Conservation (phyloP, 2,113 vertebrate species). For the Epinephelus fuscoguttatus region DNA sequence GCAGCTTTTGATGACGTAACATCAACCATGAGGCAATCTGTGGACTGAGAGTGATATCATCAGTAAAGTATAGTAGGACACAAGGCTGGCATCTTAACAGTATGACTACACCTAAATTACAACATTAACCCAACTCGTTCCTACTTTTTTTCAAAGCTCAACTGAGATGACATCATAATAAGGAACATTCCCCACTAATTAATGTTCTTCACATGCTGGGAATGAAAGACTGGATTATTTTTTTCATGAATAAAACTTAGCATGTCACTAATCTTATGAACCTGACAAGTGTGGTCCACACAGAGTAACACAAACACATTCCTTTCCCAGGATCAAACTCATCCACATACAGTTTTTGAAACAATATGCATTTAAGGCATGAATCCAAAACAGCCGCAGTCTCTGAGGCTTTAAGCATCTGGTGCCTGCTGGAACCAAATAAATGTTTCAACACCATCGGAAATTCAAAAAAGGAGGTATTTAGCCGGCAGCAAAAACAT, state of each 20-base stretch:
- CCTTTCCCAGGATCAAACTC: not conserved
- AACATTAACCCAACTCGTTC: too few species aligned
- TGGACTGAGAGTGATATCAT: not conserved
- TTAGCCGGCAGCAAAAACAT: constrained; percentile 28
- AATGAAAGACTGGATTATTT: too few species aligned
- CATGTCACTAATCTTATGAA: too few species aligned
- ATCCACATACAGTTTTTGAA: not conserved
- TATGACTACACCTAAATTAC: too few species aligned
- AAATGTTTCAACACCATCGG: constrained; percentile 17
- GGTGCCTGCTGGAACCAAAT: constrained; percentile 26
- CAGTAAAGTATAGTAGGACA: not conserved
- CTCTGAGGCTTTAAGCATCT: constrained; percentile 47
- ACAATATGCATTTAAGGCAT: constrained; percentile 8
- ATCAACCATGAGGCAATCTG: not conserved
- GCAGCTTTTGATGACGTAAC: not conserved
- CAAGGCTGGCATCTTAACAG: not conserved
- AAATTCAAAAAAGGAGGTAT: constrained; percentile 34
- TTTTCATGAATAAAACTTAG: too few species aligned
- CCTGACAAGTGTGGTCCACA: not conserved
- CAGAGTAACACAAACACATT: not conserved
- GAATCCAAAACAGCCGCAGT: constrained; percentile 19
- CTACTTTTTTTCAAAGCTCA: too few species aligned
- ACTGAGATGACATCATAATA: too few species aligned
- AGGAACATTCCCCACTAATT: too few species aligned
- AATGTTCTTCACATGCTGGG: too few species aligned